Evolutionary conservation across 2,888 invertebrate genomes (phyloP), one percentile per base, ranked within the genome.

Genomic region (Drosophila basisetae): DNA sequence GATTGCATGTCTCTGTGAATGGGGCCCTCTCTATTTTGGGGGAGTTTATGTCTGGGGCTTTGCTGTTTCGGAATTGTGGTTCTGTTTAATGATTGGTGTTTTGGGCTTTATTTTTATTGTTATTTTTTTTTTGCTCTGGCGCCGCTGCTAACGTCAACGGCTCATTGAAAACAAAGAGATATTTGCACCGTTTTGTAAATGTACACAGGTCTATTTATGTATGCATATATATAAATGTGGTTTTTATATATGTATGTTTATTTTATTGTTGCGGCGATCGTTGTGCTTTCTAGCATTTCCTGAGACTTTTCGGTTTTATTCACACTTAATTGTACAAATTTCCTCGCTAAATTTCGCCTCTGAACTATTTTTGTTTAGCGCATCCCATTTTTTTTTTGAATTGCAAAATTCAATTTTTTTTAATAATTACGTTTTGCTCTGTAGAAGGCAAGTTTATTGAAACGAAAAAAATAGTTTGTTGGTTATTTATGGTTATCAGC

Each of bases 241-340:
- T 43, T 6, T 43, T 28, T 37, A 16, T 54, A 25, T 47, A 28
- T 58, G 22, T 39, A 35, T 31, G 25, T 53, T 25, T 56, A 49
- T 33, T 71, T 71, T 55, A 61, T 74, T 73, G 53, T 58, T 66
- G 62, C 53, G 56, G 41, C 25, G 37, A 64, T 61, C 52, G 62
- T 39, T 65, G 39, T 60, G 72, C 62, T 76, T 68, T 76, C 72
- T 80, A 76, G 47, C 77, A 70, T 79, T 83, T 83, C 83, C 80
- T 82, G 84, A 69, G 68, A 64, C 52, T 63, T 74, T 54, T 56
- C 1, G 13, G 16, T 49, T 71, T 73, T 68, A 65, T 69, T 73
- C 71, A 62, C 73, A 68, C 76, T 88, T 83, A 88, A 79, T 79
- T 82, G 52, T 73, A 76, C 53, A 78, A 84, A 82, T 78, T 83